A percentile compares a stretch with the other conserved stretches of the same genome.
These are phyloP conservation scores for Ctenopoma multispine DNA, from an alignment of 2,797 vertebrate genomes.

Conservation along the genomic window DNA sequence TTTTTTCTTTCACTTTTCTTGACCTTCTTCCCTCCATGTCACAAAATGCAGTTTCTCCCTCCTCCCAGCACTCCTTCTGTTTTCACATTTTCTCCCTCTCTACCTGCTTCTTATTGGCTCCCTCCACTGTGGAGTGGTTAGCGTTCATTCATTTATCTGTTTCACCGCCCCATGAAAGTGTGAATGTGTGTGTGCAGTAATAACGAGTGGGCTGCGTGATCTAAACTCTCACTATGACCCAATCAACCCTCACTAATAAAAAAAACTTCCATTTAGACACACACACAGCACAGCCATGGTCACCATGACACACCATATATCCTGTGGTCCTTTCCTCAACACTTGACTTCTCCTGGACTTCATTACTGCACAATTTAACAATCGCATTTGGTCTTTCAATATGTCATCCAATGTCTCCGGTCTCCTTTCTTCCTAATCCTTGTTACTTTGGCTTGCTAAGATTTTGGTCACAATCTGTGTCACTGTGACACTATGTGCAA, in stretches of 20 bases:
- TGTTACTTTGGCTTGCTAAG: slow-evolving; percentile 26
- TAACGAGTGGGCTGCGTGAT: slow-evolving; percentile 62
- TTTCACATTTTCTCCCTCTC: slow-evolving; percentile 3
- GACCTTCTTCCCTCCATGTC: slow-evolving; percentile 21
- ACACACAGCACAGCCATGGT: slow-evolving; percentile 20
- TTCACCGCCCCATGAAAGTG: slow-evolving; percentile 28
- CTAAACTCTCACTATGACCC: slow-evolving; percentile 61
- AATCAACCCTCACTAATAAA: slow-evolving; percentile 53
- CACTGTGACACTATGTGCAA: slow-evolving; percentile 6
- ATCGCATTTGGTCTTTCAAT: slow-evolving; percentile 34
- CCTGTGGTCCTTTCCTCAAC: slow-evolving; percentile 55
- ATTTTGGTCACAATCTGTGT: slow-evolving; percentile 19
- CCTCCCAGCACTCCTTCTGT: slow-evolving; percentile 25
- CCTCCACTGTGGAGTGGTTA: slow-evolving; percentile 43
- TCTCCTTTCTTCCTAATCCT: slow-evolving; percentile 14
- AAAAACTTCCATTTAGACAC: slow-evolving; percentile 10
- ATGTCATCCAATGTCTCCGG: slow-evolving; percentile 41
- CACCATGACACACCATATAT: slow-evolving; percentile 54
- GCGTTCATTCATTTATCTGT: slow-evolving; percentile 57
- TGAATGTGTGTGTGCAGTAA: slow-evolving; percentile 20
- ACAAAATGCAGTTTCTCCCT: slow-evolving; percentile 33
- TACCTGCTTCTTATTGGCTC: slow-evolving; percentile 25
- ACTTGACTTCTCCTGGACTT: slow-evolving; percentile 57
- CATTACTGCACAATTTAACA: slow-evolving; percentile 66
- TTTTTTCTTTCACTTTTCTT: slow-evolving; percentile 4